phyloP scores from a whole-genome alignment of 2,888 invertebrate genomes.

The Fragum fragum region DNA sequence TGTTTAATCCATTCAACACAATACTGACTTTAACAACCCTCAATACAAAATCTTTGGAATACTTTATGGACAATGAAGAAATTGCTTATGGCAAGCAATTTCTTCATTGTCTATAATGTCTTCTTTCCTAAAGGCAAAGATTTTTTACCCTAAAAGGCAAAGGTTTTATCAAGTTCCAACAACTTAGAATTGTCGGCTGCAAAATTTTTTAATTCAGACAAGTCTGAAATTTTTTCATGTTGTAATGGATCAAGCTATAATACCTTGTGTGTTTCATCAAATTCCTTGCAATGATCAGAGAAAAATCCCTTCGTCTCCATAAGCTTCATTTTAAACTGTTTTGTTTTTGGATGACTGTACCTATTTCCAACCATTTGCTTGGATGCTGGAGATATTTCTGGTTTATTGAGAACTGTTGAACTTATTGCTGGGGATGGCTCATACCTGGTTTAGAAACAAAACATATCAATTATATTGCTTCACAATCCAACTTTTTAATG shows the following conservation, averaged over 20 bases:
- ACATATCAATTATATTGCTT: no score
- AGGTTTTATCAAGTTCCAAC: no score
- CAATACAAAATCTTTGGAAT: no score
- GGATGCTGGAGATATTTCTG: neutral
- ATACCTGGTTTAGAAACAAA: constrained; percentile 36
- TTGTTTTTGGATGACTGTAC: constrained; percentile 42
- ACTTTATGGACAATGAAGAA: constrained; percentile 3
- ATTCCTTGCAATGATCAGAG: constrained; percentile 82
- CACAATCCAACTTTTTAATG: no score
- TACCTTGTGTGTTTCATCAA: constrained; percentile 81
- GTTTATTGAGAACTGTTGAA: constrained; percentile 19
- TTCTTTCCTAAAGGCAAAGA: neutral
- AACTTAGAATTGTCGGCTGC: no score
- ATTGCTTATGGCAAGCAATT: constrained; percentile 7
- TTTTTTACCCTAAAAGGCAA: no score
- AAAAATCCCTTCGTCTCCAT: constrained; percentile 81
- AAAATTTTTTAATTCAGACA: no score
- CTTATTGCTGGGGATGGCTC: constrained; percentile 36
- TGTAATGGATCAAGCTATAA: neutral
- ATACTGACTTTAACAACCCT: no score
- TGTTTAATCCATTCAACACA: no score
- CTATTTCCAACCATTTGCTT: constrained; percentile 16
- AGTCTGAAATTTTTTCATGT: no score
- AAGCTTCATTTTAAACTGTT: constrained; percentile 77
- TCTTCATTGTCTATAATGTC: constrained; percentile 7